Evolutionary conservation across 2,113 vertebrate genomes (phyloP).

Genomic region (Alaudala cheleensis): DNA sequence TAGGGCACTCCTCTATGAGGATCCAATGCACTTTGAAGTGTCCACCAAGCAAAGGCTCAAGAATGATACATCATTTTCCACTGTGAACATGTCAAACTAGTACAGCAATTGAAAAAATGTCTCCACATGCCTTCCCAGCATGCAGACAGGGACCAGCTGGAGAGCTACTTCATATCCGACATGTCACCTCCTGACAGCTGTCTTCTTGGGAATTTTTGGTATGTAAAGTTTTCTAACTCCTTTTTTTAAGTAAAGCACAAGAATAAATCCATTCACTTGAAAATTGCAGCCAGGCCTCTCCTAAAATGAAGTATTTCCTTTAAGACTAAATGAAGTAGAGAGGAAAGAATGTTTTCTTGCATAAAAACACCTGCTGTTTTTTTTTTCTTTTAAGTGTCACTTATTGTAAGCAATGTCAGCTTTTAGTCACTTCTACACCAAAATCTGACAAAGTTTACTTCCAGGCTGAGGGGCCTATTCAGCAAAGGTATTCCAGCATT

Average conservation of each 20-base stretch:
- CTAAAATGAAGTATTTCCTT: not conserved
- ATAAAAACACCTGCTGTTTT: not conserved
- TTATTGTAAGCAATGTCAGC: not conserved
- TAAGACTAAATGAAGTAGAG: not conserved
- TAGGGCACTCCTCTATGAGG: constrained; percentile 76
- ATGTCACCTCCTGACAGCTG: constrained; percentile 60
- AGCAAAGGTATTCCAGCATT: not conserved
- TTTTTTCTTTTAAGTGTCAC: not conserved
- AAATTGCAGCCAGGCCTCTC: not conserved
- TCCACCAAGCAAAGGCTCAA: constrained; percentile 72
- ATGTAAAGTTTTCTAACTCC: constrained; percentile 20
- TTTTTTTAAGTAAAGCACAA: not conserved
- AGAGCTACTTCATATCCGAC: constrained; percentile 68
- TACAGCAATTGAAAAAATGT: constrained; percentile 72
- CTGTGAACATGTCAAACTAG: constrained; percentile 71
- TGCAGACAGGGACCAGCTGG: constrained; percentile 73
- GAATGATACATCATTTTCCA: constrained; percentile 79
- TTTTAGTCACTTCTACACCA: not conserved
- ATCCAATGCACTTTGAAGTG: constrained; percentile 85
- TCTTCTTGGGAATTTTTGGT: constrained; percentile 54
- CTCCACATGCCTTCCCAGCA: constrained; percentile 76
- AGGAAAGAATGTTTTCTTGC: not conserved
- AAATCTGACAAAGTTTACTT: not conserved
- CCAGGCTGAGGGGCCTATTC: not conserved
- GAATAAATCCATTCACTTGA: constrained; percentile 4